These are phyloP conservation scores for Enteromius fasciolatus DNA, from an alignment of 2,797 vertebrate genomes.

Conservation along the genomic window DNA sequence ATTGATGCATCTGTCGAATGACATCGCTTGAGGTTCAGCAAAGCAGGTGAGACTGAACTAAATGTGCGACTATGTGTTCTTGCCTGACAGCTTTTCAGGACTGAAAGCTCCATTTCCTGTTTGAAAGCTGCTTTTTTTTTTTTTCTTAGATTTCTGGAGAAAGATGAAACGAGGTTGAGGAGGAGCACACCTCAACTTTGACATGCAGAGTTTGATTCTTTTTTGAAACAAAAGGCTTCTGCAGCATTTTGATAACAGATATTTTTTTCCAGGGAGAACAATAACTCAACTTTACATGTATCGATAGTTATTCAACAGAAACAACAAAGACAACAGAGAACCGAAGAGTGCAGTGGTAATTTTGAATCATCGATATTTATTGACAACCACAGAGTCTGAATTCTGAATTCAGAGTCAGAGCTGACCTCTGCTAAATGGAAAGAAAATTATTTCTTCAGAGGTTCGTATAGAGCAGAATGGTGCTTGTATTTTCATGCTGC, in stretches of 20 bases:
- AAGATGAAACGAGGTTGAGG: constrained; percentile 29
- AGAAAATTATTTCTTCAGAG: constrained; percentile 22
- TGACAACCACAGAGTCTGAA: constrained; percentile 9
- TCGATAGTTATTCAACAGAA: constrained; percentile 28
- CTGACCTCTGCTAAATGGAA: constrained; percentile 43
- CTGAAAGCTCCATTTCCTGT: constrained; percentile 30
- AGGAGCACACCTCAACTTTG: constrained; percentile 29
- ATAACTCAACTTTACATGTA: constrained; percentile 40
- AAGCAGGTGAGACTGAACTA: constrained; percentile 23
- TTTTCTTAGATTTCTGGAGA: constrained; percentile 6
- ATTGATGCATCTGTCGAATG: constrained; percentile 24
- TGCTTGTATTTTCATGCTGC: constrained; percentile 18
- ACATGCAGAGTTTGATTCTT: constrained; percentile 21
- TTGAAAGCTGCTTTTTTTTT: constrained; percentile 18
- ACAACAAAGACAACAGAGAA: constrained; percentile 12
- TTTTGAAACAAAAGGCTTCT: constrained; percentile 29
- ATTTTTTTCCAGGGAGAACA: not conserved
- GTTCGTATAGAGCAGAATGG: constrained; percentile 14
- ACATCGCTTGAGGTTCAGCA: not conserved
- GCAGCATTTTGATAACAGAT: constrained; percentile 2
- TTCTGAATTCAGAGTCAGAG: no score
- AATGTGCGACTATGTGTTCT: constrained; percentile 18
- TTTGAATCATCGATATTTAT: constrained; percentile 46
- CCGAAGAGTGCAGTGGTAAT: not conserved
- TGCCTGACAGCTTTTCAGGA: constrained; percentile 43